These are phyloP conservation scores for Heliconius sara DNA, from an alignment of 2,888 invertebrate species.

Conservation along the genomic window DNA sequence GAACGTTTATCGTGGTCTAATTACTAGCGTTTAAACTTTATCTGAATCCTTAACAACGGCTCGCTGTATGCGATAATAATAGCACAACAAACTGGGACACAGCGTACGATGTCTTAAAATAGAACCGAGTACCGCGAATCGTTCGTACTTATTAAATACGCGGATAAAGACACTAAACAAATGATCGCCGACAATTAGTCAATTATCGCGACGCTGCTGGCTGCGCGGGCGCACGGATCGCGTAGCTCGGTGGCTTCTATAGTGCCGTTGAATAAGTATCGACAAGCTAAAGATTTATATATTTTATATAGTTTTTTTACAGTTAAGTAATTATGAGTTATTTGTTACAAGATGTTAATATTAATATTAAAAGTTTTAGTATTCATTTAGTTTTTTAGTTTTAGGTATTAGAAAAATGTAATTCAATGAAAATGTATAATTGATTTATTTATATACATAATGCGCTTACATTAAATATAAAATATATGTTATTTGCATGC, in stretches of 20 bases:
- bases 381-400: no score
- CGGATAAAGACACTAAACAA: conserved; percentile 64
- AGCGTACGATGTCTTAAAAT: conserved; percentile 67
- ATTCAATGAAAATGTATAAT: not conserved
- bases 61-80: conserved; percentile 50
- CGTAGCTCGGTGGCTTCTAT: conserved; percentile 56
- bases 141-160: conserved; percentile 63
- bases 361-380: not conserved
- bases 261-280: conserved; percentile 49
- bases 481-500: not conserved
- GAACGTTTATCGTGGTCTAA: conserved; percentile 50
- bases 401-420: not conserved
- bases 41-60: conserved; percentile 47
- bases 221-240: conserved; percentile 47
- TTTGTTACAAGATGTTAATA: not conserved
- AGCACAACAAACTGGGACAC: conserved; percentile 63
- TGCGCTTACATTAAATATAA: not conserved
- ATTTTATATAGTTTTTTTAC: not conserved
- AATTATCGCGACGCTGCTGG: conserved; percentile 52
- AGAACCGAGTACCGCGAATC: conserved; percentile 67
- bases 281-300: conserved; percentile 38
- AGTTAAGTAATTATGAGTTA: not conserved
- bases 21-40: conserved; percentile 47
- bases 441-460: conserved; percentile 2
- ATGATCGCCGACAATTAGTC: conserved; percentile 73